Evolutionary conservation across 1,140 invertebrate species (phyloP), one percentile per base, ranked within the genome.

Genomic region (Cyphomyrmex costatus): DNA sequence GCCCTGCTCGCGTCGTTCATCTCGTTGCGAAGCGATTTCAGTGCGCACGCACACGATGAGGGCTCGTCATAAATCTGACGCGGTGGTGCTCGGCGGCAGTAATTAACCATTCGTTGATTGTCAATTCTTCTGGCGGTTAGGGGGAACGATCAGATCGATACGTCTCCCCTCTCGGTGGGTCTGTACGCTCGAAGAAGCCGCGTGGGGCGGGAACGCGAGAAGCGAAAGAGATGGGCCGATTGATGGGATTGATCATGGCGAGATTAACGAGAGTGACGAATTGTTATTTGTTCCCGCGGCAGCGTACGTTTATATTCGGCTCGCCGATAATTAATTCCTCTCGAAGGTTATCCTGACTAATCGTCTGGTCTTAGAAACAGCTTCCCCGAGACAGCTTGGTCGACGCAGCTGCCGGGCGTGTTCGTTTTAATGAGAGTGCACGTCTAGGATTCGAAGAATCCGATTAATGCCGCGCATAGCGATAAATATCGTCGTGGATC

Each of bases 71-170:
- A 89, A 85, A 89, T 85, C 76, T 80, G 73, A 58, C 33, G 24
- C 71, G 77, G n/a, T 5, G 33, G 51, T 46, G 73, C 27, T 73
- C 73, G 74, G 27, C 30, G 68, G 36, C 49, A 77, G 76, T 86
- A 63, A 87, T 89, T 89, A 88, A 88, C 68, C 65, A 60, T 61
- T 42, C 79, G 79, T 89, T 79, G 56, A 66, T 53, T 78, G 76
- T 74, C 82, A 65, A 30, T 77, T 74, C 71, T 74, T 63, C 68
- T 61, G 19, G 7, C 76, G 27, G 19, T 51, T 21, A 21, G 63
- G 27, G 19, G 6, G n/a, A n/a, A n/a, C 27, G 16, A 51, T 53
- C 3, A 33, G 46, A 60, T 82, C 78, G 53, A 83, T 83, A 49
- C 8, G 68, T 53, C 33, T 53, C 14, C 24, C 10, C 46, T 51